Evolutionary conservation across 1,140 invertebrate species (phyloP).

Genomic region (Rhopalosiphum padi): DNA sequence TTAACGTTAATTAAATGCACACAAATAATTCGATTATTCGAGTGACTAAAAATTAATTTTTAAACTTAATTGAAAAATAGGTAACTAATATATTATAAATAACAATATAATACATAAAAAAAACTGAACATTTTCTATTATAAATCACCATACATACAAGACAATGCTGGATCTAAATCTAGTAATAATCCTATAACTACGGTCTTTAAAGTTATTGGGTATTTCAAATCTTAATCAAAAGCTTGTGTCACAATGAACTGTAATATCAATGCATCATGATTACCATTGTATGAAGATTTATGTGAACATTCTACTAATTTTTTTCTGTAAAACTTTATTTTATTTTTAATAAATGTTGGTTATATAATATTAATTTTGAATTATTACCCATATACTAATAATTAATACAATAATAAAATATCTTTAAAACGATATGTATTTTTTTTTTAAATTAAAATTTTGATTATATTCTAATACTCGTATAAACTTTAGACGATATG

Average conservation of each 20-base stretch:
- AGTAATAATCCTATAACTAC: not conserved
- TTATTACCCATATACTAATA: not conserved
- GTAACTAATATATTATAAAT: not conserved
- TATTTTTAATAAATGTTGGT: constrained; percentile 9
- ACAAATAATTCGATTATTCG: not conserved
- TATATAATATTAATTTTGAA: not conserved
- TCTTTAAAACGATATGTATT: not conserved
- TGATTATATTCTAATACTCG: not conserved
- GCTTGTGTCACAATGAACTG: not conserved
- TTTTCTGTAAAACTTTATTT: not conserved
- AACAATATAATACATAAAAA: not conserved
- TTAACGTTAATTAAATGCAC: not conserved
- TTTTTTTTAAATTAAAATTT: not conserved
- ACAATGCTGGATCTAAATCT: not conserved
- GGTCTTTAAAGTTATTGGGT: not conserved
- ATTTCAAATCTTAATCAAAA: not conserved
- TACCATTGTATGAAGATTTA: constrained; percentile 3
- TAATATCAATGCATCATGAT: not conserved
- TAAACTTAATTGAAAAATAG: not conserved
- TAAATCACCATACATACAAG: not conserved
- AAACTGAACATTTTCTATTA: not conserved
- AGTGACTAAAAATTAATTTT: not conserved
- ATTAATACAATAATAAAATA: not conserved
- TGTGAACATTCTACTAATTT: not conserved
- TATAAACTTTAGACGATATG: not conserved